A percentile compares a stretch with the other conserved stretches of the same genome.
phyloP scores from a whole-genome alignment of 2,113 vertebrate species.

The Paedocypris sp. region DNA sequence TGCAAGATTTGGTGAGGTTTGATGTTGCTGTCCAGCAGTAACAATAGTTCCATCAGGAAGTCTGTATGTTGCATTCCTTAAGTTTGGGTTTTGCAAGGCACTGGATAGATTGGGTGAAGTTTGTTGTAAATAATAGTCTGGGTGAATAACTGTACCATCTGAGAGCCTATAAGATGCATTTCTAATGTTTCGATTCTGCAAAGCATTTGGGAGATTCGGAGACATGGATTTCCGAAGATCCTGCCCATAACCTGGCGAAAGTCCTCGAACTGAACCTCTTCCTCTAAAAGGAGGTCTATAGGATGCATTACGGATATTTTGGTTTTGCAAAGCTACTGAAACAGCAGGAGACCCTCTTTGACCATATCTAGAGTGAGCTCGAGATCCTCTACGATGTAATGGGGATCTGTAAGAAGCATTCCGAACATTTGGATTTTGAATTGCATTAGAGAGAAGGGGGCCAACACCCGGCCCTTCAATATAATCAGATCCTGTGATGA shows the following conservation, averaged over 20 bases:
- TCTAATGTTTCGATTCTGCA: conserved; percentile 51
- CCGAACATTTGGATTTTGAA: conserved; percentile 50
- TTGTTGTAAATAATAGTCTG: conserved; percentile 44
- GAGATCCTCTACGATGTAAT: conserved; percentile 22
- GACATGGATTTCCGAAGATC: conserved; percentile 40
- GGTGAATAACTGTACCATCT: conserved; percentile 57
- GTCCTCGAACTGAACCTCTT: conserved; percentile 36
- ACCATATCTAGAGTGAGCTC: not conserved
- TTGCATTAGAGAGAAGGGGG: conserved; percentile 53
- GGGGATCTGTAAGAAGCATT: conserved; percentile 35
- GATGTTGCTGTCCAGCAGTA: conserved; percentile 42
- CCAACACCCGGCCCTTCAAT: conserved; percentile 52
- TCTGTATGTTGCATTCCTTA: conserved; percentile 44
- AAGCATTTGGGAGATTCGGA: conserved; percentile 54
- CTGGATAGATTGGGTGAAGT: conserved; percentile 49
- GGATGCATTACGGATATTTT: conserved; percentile 49
- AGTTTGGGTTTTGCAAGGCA: conserved; percentile 49
- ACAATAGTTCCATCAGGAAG: conserved; percentile 48
- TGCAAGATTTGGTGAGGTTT: conserved; percentile 32
- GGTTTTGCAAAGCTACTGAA: conserved; percentile 36
- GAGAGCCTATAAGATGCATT: conserved; percentile 58
- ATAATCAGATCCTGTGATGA: conserved; percentile 54
- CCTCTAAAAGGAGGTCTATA: conserved; percentile 46
- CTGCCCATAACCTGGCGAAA: conserved; percentile 13
- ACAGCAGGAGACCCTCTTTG: conserved; percentile 15